Conservation (phyloP, 2,888 invertebrate genomes). For the Drosophila anomalata region DNA sequence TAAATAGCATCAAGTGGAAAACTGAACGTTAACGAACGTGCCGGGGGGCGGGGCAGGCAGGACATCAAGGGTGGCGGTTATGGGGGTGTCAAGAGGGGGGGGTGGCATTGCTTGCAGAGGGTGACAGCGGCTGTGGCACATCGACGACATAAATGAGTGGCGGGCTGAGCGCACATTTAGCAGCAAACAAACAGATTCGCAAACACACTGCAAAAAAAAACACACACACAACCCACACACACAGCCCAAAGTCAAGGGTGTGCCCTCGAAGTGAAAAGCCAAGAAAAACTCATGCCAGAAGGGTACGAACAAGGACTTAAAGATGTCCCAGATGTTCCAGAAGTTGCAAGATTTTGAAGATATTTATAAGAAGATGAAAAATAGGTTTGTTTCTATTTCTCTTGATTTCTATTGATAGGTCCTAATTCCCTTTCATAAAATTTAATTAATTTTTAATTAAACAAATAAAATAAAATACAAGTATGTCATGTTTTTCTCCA, state of each 20-base stretch:
- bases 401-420: not conserved
- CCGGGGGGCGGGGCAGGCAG: constrained; percentile 22
- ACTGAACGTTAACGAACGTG: constrained; percentile 75
- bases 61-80: constrained; percentile 4
- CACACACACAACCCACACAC: not conserved
- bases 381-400: not conserved
- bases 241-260: constrained; percentile 29
- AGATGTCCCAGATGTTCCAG: constrained; percentile 4
- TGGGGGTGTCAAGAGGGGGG: constrained; percentile 25
- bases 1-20: constrained; percentile 80
- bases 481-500: not conserved
- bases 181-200: constrained; percentile 72
- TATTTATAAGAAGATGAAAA: not conserved
- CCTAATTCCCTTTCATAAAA: not conserved
- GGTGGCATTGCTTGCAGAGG: constrained; percentile 26
- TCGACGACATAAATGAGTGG: constrained; percentile 76
- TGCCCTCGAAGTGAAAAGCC: constrained; percentile 24
- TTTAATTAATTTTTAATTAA: not conserved
- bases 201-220: constrained; percentile 40
- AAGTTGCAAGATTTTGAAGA: not conserved
- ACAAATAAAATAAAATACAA: not conserved
- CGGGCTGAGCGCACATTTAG: constrained; percentile 77
- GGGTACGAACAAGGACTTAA: constrained; percentile 11
- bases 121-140: constrained; percentile 53
- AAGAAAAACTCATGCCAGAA: constrained; percentile 39